A percentile compares a stretch with the other conserved stretches of the same genome.
These are phyloP conservation scores for Tetragnatha montana DNA, from an alignment of 2,888 invertebrate genomes.

Conservation along the genomic window DNA sequence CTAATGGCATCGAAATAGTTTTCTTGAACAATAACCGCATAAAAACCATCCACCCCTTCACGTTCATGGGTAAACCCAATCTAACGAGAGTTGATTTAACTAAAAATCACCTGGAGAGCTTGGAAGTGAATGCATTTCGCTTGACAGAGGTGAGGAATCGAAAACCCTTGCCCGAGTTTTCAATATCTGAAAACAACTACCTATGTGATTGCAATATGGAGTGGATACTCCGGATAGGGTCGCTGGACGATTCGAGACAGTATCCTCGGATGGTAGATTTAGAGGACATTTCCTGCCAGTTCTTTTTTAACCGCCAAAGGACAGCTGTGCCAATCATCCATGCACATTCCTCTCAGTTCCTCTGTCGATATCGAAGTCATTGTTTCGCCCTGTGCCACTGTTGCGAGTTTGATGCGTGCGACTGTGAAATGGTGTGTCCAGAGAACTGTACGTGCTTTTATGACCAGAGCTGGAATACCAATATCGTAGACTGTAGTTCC, in stretches of 20 bases:
- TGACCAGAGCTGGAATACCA: constrained; percentile 90
- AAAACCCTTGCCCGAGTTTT: constrained; percentile 74
- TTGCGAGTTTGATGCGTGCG: constrained; percentile 93
- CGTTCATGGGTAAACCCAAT: constrained; percentile 91
- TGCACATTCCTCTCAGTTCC: constrained; percentile 79
- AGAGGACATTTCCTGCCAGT: constrained; percentile 87
- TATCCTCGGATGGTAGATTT: constrained; percentile 89
- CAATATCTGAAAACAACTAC: constrained; percentile 75
- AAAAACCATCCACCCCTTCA: constrained; percentile 88
- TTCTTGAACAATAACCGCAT: constrained; percentile 91
- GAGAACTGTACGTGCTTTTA: constrained; percentile 91
- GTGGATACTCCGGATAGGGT: constrained; percentile 85
- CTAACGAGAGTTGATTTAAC: constrained; percentile 93
- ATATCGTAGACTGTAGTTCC: constrained; percentile 90
- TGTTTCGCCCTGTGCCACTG: constrained; percentile 92
- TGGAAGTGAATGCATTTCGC: constrained; percentile 91
- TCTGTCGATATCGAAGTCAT: constrained; percentile 89
- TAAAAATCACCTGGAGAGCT: constrained; percentile 91
- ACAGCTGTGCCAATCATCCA: constrained; percentile 77
- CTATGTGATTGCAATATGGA: constrained; percentile 93
- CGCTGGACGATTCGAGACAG: constrained; percentile 85
- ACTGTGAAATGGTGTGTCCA: constrained; percentile 94
- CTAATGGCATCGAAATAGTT: constrained; percentile 89
- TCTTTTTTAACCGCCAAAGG: constrained; percentile 81
- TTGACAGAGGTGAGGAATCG: constrained; percentile 87